Evolutionary conservation across 2,888 invertebrate genomes (phyloP).

Genomic region (Choristoneura rosaceana): DNA sequence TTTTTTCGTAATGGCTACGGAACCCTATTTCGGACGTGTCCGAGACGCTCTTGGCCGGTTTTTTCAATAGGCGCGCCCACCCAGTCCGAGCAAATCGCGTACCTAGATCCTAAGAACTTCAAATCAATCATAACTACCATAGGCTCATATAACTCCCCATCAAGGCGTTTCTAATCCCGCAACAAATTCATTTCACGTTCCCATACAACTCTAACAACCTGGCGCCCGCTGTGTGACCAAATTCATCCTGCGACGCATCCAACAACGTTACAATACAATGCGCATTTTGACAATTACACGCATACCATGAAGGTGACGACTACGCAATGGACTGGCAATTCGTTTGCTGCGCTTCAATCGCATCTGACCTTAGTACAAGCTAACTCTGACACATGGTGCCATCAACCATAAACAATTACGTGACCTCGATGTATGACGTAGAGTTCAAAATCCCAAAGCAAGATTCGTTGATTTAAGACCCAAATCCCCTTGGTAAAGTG

Average conservation of each 20-base stretch:
- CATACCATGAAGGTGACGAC: background rate
- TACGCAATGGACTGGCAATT: background rate
- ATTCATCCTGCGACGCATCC: too few species aligned
- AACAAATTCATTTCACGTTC: background rate
- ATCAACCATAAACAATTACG: conserved; percentile 3
- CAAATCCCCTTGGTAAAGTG: background rate
- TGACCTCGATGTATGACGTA: background rate
- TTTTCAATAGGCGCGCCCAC: too few species aligned
- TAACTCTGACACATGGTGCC: conserved; percentile 23
- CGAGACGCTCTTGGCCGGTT: too few species aligned
- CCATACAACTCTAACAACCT: background rate
- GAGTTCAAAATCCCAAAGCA: conserved; percentile 3
- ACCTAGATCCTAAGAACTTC: too few species aligned
- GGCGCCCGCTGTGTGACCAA: background rate
- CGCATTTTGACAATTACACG: background rate
- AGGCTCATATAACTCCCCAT: background rate
- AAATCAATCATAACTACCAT: too few species aligned
- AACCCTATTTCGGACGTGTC: too few species aligned
- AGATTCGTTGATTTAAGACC: background rate
- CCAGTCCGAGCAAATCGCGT: too few species aligned
- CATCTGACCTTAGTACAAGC: background rate
- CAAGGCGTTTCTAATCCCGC: background rate
- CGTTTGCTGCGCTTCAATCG: too few species aligned
- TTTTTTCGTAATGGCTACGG: too few species aligned
- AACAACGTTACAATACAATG: background rate